A percentile compares a stretch with the other conserved stretches of the same genome.
These are phyloP conservation scores for Rhincodon typus DNA, from an alignment of 2,797 vertebrate genomes.

Conservation along the genomic window DNA sequence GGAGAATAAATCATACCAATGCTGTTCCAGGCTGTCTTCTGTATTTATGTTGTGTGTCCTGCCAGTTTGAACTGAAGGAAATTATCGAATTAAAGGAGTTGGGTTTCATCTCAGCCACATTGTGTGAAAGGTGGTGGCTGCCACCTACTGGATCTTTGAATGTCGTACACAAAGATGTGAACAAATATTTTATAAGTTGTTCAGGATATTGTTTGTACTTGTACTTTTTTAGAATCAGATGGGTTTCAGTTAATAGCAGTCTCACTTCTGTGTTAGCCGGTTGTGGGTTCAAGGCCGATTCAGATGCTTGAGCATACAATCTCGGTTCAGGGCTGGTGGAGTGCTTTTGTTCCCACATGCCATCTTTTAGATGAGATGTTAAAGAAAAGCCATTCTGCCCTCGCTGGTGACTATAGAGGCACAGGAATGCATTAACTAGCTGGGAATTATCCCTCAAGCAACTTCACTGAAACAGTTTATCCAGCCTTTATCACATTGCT, in stretches of 20 bases:
- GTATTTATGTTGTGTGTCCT: not conserved
- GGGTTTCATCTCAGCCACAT: not conserved
- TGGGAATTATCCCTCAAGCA: not conserved
- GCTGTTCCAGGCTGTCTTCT: too few relatives aligned
- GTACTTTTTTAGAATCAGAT: not conserved
- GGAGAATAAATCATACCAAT: not conserved
- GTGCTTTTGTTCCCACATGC: too few relatives aligned
- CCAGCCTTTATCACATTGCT: not conserved
- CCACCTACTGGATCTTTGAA: not conserved
- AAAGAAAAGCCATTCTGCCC: not conserved
- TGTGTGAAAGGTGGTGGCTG: not conserved
- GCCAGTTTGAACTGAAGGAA: not conserved
- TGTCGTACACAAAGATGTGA: not conserved
- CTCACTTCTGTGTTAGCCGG: not conserved
- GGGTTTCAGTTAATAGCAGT: not conserved
- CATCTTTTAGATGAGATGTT: not conserved
- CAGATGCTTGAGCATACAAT: not conserved
- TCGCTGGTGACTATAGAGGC: not conserved
- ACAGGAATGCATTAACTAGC: too few relatives aligned
- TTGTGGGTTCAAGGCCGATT: not conserved
- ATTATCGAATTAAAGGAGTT: not conserved
- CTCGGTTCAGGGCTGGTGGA: not conserved
- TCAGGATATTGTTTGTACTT: not conserved
- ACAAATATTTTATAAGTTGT: not conserved
- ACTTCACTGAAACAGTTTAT: not conserved